Evolutionary conservation across 2,888 invertebrate species (phyloP).

Genomic region (Stenchaetothrips biformis): DNA sequence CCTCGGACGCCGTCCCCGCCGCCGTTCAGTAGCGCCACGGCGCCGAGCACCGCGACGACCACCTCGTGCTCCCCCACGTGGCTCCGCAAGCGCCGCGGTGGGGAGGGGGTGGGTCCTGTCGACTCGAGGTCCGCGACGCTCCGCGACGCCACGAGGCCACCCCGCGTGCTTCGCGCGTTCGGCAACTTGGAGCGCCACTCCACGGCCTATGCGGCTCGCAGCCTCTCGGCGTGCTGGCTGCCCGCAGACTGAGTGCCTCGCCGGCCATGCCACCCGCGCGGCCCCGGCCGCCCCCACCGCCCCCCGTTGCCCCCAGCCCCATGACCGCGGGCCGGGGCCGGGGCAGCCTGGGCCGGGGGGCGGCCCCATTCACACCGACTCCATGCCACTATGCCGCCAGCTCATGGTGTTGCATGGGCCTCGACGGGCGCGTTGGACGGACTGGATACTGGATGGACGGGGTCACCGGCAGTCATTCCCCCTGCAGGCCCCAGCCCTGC

Average conservation of each 20-base stretch:
- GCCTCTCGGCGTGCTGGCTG: slow-evolving; percentile 4
- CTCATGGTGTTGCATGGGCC: neutral
- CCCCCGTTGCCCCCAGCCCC: neutral
- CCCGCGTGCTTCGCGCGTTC: neutral
- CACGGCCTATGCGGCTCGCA: neutral
- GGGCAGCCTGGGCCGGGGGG: neutral
- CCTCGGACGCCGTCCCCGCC: neutral
- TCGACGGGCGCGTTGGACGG: neutral
- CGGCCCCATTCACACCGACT: neutral
- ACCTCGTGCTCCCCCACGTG: too few relatives aligned
- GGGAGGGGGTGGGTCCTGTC: too few relatives aligned
- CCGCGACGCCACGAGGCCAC: too few relatives aligned
- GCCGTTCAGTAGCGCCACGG: too few relatives aligned
- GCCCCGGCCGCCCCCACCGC: neutral
- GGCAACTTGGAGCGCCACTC: neutral
- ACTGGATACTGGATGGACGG: neutral
- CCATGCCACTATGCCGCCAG: neutral
- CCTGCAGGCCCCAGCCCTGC: too few relatives aligned
- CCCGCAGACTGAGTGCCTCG: slow-evolving; percentile 2
- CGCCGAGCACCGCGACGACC: too few relatives aligned
- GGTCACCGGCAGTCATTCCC: too few relatives aligned
- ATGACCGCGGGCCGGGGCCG: neutral
- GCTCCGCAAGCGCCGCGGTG: too few relatives aligned
- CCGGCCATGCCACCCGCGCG: neutral
- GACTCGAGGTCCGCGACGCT: too few relatives aligned